Evolutionary conservation across 1,140 invertebrate species (phyloP).

Genomic region (Protaetia brevitarsis): DNA sequence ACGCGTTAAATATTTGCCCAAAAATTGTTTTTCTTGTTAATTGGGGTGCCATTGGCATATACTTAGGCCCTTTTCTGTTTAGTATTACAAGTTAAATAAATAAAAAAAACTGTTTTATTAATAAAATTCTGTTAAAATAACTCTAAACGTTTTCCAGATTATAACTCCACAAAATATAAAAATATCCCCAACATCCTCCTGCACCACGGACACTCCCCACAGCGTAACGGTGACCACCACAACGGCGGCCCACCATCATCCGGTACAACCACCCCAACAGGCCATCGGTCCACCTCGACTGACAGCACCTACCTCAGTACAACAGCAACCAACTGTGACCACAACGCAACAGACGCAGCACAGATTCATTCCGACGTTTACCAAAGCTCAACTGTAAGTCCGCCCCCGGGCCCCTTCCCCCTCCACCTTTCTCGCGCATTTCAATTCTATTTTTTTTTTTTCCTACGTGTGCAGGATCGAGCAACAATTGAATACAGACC

Average conservation of each 20-base stretch:
- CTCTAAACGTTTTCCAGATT: not conserved
- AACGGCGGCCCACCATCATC: not conserved
- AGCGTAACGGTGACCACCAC: not conserved
- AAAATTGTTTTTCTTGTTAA: too few relatives aligned
- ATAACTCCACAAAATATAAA: constrained; percentile 19
- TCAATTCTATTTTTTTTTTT: too few relatives aligned
- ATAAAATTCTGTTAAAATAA: not conserved
- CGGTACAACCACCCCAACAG: not conserved
- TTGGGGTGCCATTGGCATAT: too few relatives aligned
- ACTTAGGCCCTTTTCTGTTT: too few relatives aligned
- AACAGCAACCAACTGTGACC: not conserved
- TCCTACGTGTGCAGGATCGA: too few relatives aligned
- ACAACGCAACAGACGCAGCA: constrained; percentile 23
- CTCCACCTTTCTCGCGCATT: too few relatives aligned
- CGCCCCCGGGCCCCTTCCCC: not conserved
- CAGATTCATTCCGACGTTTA: constrained; percentile 27
- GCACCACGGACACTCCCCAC: not conserved
- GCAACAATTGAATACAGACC: constrained; percentile 74
- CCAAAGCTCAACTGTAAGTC: constrained; percentile 36
- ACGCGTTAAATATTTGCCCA: too few relatives aligned
- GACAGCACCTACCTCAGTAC: constrained; percentile 12
- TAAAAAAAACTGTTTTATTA: too few relatives aligned
- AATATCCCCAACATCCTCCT: not conserved
- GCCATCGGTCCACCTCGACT: not conserved
- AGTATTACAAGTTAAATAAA: too few relatives aligned